A percentile compares a stretch with the other conserved stretches of the same genome.
These are phyloP conservation scores for Nomada ruficornis DNA, from an alignment of 2,888 invertebrate species.

Conservation along the genomic window DNA sequence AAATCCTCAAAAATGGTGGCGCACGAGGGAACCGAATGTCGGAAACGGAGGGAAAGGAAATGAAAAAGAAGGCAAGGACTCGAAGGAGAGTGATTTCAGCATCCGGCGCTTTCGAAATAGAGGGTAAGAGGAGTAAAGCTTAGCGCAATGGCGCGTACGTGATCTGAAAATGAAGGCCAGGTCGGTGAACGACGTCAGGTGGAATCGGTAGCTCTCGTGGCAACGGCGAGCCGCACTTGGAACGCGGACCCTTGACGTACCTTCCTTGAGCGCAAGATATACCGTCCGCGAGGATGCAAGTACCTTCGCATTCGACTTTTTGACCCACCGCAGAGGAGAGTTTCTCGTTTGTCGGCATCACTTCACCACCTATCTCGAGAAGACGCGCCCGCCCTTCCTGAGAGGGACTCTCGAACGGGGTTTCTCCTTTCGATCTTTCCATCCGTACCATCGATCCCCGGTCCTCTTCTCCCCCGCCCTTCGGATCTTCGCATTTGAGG, in stretches of 20 bases:
- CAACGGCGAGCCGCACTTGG: constrained; percentile 19
- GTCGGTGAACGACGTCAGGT: constrained; percentile 35
- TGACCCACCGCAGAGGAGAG: constrained; percentile 47
- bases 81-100: constrained; percentile 48
- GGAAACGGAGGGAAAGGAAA: background rate
- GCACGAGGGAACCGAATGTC: background rate
- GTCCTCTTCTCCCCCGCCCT: background rate
- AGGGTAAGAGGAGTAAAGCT: constrained; percentile 54
- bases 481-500: background rate
- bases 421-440: constrained; percentile 36
- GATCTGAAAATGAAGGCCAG: constrained; percentile 65
- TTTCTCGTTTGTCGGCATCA: constrained; percentile 62
- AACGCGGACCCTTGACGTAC: constrained; percentile 28
- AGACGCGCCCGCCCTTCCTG: constrained; percentile 38
- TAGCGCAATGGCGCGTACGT: constrained; percentile 60
- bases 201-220: constrained; percentile 47
- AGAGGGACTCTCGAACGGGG: constrained; percentile 52
- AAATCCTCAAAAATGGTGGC: background rate
- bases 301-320: constrained; percentile 52
- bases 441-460: background rate
- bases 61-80: constrained; percentile 6
- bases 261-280: constrained; percentile 28
- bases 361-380: constrained; percentile 49
- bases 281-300: constrained; percentile 32
- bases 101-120: constrained; percentile 43